Base-by-base conservation (phyloP, 1,140 invertebrate genomes). In the Chelonus insularis region DNA sequence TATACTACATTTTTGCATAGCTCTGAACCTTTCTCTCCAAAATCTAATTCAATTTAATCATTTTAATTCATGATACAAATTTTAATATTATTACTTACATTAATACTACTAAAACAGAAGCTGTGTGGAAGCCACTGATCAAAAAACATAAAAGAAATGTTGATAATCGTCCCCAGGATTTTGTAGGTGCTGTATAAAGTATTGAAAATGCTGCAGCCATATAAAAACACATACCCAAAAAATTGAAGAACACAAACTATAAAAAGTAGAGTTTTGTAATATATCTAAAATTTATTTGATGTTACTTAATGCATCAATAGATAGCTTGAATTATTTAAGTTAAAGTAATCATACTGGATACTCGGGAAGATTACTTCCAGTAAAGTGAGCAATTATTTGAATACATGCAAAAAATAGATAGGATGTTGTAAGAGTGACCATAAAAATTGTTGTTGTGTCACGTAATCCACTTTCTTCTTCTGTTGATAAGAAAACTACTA, bases 221-320 rank as follows among this genome's bases (percentile, higher is more conserved):
- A 41, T 73, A 76, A 1, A 74, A 16, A 45, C 74, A 43, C n/a
- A 71, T 9, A 3, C 76, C 75, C 16, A 77, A 29, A 1, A 78
- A 68, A 58, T 72, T 71, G 23, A 76, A 71, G 0, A 72, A 37
- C 9, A 71, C 63, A 68, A 76, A 76, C 77, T 78, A 58, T 5
- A 12, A 57, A 66, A 58, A 60, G 58, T 29, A 18, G 4, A 21
- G 45, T 29, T 29, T 29, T 29, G 25, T 7, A 29, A 7, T 29
- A 29, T 29, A 29, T n/a, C n/a, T n/a, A n/a, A n/a, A n/a, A n/a
- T n/a, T n/a, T n/a, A n/a, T n/a, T n/a, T n/a, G n/a, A n/a, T n/a
- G n/a, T n/a, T n/a, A n/a, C n/a, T n/a, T n/a, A 29, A 29, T 29
- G 25, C 25, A 7, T 50, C 7, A 54, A 39, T 32, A 25, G 23